Percentiles rank a stretch among this genome's conserved stretches.
phyloP scores from a whole-genome alignment of 2,888 invertebrate genomes.

The Autographa pulchrina region DNA sequence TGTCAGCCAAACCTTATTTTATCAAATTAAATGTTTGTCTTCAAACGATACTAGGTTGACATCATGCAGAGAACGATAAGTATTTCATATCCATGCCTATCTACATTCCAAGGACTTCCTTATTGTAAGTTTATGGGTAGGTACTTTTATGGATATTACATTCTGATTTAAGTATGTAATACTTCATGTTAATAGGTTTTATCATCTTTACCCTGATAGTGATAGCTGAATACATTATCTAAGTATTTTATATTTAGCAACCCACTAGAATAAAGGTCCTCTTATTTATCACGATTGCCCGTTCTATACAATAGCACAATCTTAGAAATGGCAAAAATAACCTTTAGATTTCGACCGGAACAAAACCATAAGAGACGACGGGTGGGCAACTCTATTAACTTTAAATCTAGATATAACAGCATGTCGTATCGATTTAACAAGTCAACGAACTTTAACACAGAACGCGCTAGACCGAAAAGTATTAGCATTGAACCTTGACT shows the following conservation, averaged over 20 bases:
- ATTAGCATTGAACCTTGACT: constrained; percentile 60
- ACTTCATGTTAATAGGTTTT: background rate
- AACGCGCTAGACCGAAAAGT: constrained; percentile 64
- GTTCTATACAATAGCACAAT: background rate
- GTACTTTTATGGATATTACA: background rate
- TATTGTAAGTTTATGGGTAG: background rate
- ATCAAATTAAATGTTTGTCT: too few relatives aligned
- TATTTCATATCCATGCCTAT: background rate
- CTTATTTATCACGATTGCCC: background rate
- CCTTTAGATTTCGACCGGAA: constrained; percentile 30
- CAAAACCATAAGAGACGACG: constrained; percentile 41
- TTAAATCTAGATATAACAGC: constrained; percentile 15
- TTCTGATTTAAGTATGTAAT: constrained; percentile 1
- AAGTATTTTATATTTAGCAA: background rate
- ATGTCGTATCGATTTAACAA: constrained; percentile 41
- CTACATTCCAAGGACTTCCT: background rate
- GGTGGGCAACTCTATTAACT: constrained; percentile 33
- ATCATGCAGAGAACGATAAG: background rate
- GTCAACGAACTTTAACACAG: constrained; percentile 58
- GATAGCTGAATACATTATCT: background rate
- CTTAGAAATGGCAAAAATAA: constrained; percentile 2
- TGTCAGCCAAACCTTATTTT: too few relatives aligned
- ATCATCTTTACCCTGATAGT: background rate
- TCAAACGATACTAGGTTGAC: background rate
- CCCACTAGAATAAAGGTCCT: background rate